These are phyloP conservation scores for Drosophila serrata DNA, from an alignment of 1,140 invertebrate genomes.

Conservation along the genomic window DNA sequence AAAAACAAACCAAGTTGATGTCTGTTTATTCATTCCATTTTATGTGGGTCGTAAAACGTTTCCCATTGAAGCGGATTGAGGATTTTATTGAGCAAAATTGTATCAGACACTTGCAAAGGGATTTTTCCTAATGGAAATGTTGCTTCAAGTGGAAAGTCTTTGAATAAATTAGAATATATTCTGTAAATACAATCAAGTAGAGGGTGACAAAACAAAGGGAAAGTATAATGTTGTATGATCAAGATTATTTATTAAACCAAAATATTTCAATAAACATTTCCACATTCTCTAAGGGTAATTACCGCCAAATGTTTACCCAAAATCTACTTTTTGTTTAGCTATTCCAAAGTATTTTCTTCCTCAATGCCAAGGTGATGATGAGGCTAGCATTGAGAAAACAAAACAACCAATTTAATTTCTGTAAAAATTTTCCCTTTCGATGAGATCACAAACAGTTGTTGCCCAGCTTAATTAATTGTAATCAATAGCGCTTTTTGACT, in stretches of 20 bases:
- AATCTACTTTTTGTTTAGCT: slow-evolving; percentile 24
- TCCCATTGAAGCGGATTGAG: slow-evolving; percentile 27
- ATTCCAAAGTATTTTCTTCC: background rate
- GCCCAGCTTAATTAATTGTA: slow-evolving; percentile 65
- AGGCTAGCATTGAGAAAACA: background rate
- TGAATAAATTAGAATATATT: slow-evolving; percentile 18
- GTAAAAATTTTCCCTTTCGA: slow-evolving; percentile 28
- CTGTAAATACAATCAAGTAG: background rate
- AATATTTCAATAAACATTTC: slow-evolving; percentile 1
- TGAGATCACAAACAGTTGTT: slow-evolving; percentile 44
- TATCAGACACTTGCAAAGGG: slow-evolving; percentile 15
- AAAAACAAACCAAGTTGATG: slow-evolving; percentile 19
- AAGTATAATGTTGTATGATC: background rate
- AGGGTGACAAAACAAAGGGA: background rate
- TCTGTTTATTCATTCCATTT: slow-evolving; percentile 42
- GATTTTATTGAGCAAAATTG: slow-evolving; percentile 29
- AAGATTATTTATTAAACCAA: background rate
- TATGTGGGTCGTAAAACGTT: slow-evolving; percentile 39
- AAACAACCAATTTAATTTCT: slow-evolving; percentile 11
- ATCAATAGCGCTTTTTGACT: slow-evolving; percentile 57
- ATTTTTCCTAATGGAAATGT: slow-evolving; percentile 38
- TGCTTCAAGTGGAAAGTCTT: slow-evolving; percentile 17
- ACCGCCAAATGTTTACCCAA: slow-evolving; percentile 13
- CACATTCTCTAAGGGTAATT: background rate
- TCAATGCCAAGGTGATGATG: slow-evolving; percentile 27